Evolutionary conservation across 2,113 vertebrate genomes (phyloP).

Genomic region (Peromyscus leucopus): DNA sequence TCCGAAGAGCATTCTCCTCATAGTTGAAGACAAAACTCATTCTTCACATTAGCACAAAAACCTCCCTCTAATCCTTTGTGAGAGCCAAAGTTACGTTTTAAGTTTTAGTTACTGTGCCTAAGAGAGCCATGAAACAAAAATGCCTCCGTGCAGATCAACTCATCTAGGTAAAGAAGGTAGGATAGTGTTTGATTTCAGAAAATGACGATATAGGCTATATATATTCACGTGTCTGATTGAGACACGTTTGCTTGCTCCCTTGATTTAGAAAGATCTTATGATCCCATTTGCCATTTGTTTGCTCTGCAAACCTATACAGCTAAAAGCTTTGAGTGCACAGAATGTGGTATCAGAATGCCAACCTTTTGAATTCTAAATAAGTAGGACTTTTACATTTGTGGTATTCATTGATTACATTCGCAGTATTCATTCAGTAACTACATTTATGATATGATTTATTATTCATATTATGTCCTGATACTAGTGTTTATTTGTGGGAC

Average conservation of each 20-base stretch:
- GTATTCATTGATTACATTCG: too few species aligned
- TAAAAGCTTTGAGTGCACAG: not conserved
- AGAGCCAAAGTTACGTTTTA: too few species aligned
- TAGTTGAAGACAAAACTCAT: too few species aligned
- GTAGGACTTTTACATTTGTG: not conserved
- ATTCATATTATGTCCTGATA: too few species aligned
- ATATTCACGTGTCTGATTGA: not conserved
- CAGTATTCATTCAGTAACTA: too few species aligned
- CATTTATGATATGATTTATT: too few species aligned
- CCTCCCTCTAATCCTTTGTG: too few species aligned
- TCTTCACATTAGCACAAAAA: too few species aligned
- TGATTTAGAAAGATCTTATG: constrained; percentile 10
- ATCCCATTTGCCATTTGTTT: not conserved
- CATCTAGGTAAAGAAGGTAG: not conserved
- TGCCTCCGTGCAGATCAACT: not conserved
- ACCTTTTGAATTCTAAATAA: not conserved
- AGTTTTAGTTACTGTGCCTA: too few species aligned
- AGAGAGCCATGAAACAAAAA: too few species aligned
- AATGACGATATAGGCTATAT: not conserved
- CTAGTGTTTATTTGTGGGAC: too few species aligned
- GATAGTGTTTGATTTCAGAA: not conserved
- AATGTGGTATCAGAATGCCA: not conserved
- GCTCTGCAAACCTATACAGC: not conserved
- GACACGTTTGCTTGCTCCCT: not conserved
- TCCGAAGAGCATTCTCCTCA: too few species aligned